phyloP scores from a whole-genome alignment of 1,140 invertebrate genomes.

The Ruditapes philippinarum region DNA sequence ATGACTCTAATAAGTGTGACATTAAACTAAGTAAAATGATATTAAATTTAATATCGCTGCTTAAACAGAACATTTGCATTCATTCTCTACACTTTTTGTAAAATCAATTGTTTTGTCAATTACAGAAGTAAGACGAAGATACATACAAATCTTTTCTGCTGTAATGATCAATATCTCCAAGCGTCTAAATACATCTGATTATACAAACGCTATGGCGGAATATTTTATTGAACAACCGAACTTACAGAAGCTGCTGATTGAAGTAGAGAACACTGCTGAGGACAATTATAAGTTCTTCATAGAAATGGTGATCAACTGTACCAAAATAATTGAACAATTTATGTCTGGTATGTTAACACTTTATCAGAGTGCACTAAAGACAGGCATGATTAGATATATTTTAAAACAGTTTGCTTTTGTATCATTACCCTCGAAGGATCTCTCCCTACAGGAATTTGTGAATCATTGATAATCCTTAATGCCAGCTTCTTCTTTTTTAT shows the following conservation, averaged over 20 bases:
- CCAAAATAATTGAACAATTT: constrained; percentile 39
- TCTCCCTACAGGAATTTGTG: not conserved
- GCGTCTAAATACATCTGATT: constrained; percentile 19
- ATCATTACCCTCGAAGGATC: not conserved
- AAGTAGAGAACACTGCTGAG: constrained; percentile 44
- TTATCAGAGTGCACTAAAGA: not conserved
- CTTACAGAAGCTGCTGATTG: constrained; percentile 59
- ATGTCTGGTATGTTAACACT: constrained; percentile 46
- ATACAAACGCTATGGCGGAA: constrained; percentile 51
- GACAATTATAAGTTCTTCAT: constrained; percentile 67
- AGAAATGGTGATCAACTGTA: constrained; percentile 52
- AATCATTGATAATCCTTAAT: not conserved
- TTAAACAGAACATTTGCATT: no score
- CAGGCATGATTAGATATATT: no score
- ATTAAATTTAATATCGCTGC: no score
- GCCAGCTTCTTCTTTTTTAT: not conserved
- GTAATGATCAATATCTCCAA: constrained; percentile 44
- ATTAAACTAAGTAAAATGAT: no score
- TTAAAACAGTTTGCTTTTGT: no score
- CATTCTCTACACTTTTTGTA: no score
- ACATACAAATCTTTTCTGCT: constrained; percentile 34
- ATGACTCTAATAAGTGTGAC: no score
- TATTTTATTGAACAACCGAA: constrained; percentile 60
- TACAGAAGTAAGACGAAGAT: constrained; percentile 51
- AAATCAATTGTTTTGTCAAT: no score